Conservation (phyloP, 2,888 invertebrate genomes). For the Volucella bombylans region DNA sequence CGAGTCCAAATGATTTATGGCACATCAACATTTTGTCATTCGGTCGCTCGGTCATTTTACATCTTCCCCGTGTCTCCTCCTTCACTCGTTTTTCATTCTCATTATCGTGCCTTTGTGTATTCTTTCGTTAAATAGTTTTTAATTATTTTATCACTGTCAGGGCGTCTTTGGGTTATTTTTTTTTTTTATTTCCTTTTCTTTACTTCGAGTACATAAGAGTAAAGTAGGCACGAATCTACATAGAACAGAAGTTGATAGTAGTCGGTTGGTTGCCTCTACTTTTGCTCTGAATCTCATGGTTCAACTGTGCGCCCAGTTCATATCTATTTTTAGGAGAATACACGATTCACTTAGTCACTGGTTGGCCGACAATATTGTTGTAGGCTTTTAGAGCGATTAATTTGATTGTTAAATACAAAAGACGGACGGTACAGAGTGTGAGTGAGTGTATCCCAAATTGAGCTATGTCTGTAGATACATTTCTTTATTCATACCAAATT, state of each 20-base stretch:
- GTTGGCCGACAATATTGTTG: not conserved
- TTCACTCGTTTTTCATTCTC: not conserved
- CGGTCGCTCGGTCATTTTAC: conserved; percentile 40
- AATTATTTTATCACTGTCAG: conserved; percentile 57
- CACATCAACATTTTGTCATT: conserved; percentile 63
- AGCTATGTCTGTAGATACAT: not conserved
- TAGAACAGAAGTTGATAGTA: conserved; percentile 9
- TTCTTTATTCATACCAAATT: conserved; percentile 1
- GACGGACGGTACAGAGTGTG: not conserved
- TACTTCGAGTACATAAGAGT: too few species aligned
- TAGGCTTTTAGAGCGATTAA: conserved; percentile 5
- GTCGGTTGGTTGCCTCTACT: not conserved
- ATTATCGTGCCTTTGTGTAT: not conserved
- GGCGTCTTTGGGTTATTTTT: conserved; percentile 36
- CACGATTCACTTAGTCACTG: conserved; percentile 54
- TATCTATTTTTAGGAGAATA: conserved; percentile 47
- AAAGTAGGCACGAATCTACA: too few species aligned
- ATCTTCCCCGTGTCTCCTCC: not conserved
- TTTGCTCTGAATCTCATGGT: conserved; percentile 12
- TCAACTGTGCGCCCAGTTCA: conserved; percentile 9
- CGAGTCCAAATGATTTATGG: conserved; percentile 50
- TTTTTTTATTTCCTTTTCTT: not conserved
- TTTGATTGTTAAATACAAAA: conserved; percentile 25
- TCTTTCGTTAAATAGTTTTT: conserved; percentile 43
- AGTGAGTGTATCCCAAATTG: not conserved